A percentile compares a stretch with the other conserved stretches of the same genome.
These are phyloP conservation scores for Cichladusa arquata DNA, from an alignment of 2,113 vertebrate species.

Conservation along the genomic window DNA sequence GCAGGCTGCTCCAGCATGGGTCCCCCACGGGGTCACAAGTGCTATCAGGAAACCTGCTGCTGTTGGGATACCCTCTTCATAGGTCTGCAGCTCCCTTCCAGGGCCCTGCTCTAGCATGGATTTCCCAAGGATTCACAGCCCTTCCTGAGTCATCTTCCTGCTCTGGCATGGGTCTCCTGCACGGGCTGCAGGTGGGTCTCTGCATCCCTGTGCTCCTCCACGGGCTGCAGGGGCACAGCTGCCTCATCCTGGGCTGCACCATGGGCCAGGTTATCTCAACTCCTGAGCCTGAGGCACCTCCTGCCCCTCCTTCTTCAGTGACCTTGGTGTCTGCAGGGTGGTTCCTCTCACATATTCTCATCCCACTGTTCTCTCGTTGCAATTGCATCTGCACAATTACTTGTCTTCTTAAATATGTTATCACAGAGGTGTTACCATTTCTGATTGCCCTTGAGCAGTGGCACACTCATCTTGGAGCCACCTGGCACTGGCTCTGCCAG, in stretches of 20 bases:
- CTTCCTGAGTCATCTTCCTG: not conserved
- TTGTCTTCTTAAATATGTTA: not conserved
- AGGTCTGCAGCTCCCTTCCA: not conserved
- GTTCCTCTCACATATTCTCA: not conserved
- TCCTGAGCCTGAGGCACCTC: not conserved
- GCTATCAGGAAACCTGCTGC: not conserved
- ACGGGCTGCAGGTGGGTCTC: not conserved
- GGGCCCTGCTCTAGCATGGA: too few species aligned
- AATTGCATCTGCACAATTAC: fast-evolving
- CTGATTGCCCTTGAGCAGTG: not conserved
- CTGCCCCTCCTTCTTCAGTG: not conserved
- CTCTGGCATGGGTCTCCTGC: fast-evolving
- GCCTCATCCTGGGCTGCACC: not conserved
- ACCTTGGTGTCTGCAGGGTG: not conserved
- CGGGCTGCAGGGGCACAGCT: not conserved
- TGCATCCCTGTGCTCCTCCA: not conserved
- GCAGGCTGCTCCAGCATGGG: fast-evolving
- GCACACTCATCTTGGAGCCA: not conserved
- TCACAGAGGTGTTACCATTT: not conserved
- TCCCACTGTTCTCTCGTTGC: not conserved
- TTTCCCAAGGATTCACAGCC: not conserved
- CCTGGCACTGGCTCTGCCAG: not conserved
- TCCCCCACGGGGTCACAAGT: not conserved
- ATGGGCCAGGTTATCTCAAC: not conserved
- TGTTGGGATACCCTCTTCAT: too few species aligned